Evolutionary conservation across 2,797 vertebrate genomes (phyloP).

Genomic region (Antennarius maculatus): DNA sequence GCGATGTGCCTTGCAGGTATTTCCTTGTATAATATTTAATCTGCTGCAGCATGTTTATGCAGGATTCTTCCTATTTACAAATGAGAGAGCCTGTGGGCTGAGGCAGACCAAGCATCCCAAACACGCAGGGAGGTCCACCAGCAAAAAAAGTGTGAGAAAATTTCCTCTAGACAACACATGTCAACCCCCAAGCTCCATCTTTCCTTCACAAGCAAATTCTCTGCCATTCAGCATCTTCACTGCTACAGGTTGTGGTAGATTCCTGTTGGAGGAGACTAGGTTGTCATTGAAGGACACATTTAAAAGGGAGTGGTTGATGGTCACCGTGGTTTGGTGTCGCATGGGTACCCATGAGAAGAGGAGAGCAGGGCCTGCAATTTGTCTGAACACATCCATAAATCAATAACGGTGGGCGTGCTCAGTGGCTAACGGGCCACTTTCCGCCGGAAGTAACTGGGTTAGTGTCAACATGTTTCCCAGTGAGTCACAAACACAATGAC

Average conservation of each 20-base stretch:
- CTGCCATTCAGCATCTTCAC: constrained; percentile 32
- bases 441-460: constrained; percentile 20
- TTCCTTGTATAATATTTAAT: constrained; percentile 50
- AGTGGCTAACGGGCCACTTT: constrained; percentile 7
- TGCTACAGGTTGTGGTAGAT: constrained; percentile 20
- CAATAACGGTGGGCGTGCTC: constrained; percentile 40
- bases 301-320: constrained; percentile 44
- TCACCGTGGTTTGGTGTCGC: constrained; percentile 28
- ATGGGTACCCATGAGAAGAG: constrained; percentile 61
- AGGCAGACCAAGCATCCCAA: constrained; percentile 35
- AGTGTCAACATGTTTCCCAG: constrained; percentile 57
- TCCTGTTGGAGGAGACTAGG: constrained; percentile 8
- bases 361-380: constrained; percentile 25
- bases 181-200: background rate
- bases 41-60: constrained; percentile 57
- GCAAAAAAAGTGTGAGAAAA: constrained; percentile 49
- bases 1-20: constrained; percentile 53
- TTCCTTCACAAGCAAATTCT: constrained; percentile 17
- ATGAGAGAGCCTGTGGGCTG: constrained; percentile 23
- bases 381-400: constrained; percentile 56
- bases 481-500: background rate
- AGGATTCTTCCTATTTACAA: constrained; percentile 58
- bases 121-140: constrained; percentile 58
- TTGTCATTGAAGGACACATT: constrained; percentile 8
- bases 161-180: constrained; percentile 29